A percentile compares a stretch with the other conserved stretches of the same genome.
phyloP scores from a whole-genome alignment of 2,888 invertebrate genomes.

The Caenorhabditis becei region DNA sequence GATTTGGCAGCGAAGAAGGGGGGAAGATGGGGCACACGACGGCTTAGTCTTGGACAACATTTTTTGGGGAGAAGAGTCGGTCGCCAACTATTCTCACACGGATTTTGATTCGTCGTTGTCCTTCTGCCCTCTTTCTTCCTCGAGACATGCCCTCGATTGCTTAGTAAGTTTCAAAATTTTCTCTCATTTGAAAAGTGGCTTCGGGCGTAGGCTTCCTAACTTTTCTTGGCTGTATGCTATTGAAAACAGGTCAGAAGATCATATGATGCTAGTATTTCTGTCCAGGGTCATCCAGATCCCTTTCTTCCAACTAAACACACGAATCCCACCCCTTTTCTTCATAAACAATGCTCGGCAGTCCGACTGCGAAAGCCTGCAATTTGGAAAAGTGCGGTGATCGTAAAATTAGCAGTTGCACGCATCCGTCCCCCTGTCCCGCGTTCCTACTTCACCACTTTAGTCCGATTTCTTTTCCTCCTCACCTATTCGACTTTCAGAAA shows the following conservation, averaged over 20 bases:
- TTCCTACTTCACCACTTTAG: not conserved
- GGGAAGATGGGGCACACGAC: constrained; percentile 1
- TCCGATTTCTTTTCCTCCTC: not conserved
- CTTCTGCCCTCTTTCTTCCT: constrained; percentile 9
- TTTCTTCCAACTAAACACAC: too few relatives aligned
- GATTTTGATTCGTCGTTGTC: constrained; percentile 12
- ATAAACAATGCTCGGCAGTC: not conserved
- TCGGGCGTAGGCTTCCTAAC: too few relatives aligned
- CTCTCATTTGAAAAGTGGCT: too few relatives aligned
- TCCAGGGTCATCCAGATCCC: not conserved
- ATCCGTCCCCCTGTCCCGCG: constrained; percentile 4
- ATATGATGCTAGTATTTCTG: too few relatives aligned
- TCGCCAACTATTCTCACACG: constrained; percentile 38
- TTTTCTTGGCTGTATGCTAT: too few relatives aligned
- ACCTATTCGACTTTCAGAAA: constrained; percentile 27
- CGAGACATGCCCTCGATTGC: constrained; percentile 9
- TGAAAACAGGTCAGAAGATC: too few relatives aligned
- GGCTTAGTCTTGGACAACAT: constrained; percentile 48
- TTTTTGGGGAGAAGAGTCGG: constrained; percentile 35
- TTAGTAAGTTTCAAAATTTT: constrained; percentile 14
- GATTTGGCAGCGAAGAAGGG: constrained; percentile 19
- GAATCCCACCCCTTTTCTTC: not conserved
- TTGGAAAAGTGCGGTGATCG: constrained; percentile 23
- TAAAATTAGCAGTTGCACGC: constrained; percentile 44
- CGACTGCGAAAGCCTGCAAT: constrained; percentile 20